A percentile compares a stretch with the other conserved stretches of the same genome.
Conservation (phyloP, 2,888 invertebrate genomes). For the Brenthis ino region DNA sequence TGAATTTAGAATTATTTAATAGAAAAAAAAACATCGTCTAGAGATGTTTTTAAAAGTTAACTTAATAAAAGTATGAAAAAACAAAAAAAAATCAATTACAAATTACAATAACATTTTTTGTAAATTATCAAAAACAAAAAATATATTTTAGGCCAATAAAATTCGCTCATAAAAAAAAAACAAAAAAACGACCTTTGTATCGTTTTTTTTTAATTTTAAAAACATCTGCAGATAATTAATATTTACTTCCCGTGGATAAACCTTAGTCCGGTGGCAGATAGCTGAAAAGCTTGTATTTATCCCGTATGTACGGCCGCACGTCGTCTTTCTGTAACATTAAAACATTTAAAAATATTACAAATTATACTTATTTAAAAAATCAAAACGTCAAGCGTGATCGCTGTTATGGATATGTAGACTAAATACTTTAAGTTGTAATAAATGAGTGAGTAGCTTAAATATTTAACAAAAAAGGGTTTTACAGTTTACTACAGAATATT, state of each 20-base stretch:
- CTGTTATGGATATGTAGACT: no score
- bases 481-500: no score
- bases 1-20: constrained; percentile 25
- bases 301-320: constrained; percentile 94
- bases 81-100: background rate
- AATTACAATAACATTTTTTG: background rate
- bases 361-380: no score
- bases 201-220: constrained; percentile 9
- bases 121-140: constrained; percentile 4
- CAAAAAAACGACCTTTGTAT: constrained; percentile 11
- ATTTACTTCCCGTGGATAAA: background rate
- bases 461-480: no score
- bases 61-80: background rate
- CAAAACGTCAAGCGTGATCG: no score
- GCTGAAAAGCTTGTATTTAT: constrained; percentile 94
- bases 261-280: constrained; percentile 91
- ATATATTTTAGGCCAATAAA: background rate
- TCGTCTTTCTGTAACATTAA: constrained; percentile 89
- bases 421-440: no score
- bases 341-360: constrained; percentile 11
- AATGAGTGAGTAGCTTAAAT: no score
- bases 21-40: constrained; percentile 2
- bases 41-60: background rate
- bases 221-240: constrained; percentile 6
- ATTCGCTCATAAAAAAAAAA: background rate